Evolutionary conservation across 2,888 invertebrate species (phyloP).

Genomic region (Ctena decussata): DNA sequence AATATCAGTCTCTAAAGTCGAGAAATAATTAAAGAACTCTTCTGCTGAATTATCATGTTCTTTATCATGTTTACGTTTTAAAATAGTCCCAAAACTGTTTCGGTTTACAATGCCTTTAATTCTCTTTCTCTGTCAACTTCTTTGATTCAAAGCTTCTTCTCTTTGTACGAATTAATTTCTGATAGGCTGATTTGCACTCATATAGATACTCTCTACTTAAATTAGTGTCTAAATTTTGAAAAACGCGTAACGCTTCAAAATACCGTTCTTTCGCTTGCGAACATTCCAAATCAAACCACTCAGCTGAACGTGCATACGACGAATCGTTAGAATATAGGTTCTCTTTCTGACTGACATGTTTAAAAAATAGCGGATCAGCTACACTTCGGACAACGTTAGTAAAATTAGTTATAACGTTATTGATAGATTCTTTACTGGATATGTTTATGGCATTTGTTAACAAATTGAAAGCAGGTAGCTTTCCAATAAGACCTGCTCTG

Average conservation of each 20-base stretch:
- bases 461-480: slow-evolving; percentile 3
- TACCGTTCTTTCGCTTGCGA: slow-evolving; percentile 5
- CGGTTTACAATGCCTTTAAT: too few species aligned
- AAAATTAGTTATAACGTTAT: too few species aligned
- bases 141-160: not conserved
- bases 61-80: too few species aligned
- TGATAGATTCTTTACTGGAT: too few species aligned
- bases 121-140: too few species aligned
- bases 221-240: too few species aligned
- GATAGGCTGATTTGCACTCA: not conserved
- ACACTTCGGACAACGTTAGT: too few species aligned
- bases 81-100: too few species aligned
- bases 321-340: not conserved
- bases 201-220: too few species aligned
- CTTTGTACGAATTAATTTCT: not conserved
- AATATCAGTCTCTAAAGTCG: not conserved
- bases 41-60: too few species aligned
- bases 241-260: too few species aligned
- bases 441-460: not conserved
- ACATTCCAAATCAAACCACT: slow-evolving; percentile 21
- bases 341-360: not conserved
- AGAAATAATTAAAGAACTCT: slow-evolving; percentile 17
- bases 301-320: not conserved
- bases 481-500: slow-evolving; percentile 7
- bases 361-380: slow-evolving; percentile 11